Evolutionary conservation across 2,888 invertebrate genomes (phyloP).

Genomic region (Drosophila flavopinicola): DNA sequence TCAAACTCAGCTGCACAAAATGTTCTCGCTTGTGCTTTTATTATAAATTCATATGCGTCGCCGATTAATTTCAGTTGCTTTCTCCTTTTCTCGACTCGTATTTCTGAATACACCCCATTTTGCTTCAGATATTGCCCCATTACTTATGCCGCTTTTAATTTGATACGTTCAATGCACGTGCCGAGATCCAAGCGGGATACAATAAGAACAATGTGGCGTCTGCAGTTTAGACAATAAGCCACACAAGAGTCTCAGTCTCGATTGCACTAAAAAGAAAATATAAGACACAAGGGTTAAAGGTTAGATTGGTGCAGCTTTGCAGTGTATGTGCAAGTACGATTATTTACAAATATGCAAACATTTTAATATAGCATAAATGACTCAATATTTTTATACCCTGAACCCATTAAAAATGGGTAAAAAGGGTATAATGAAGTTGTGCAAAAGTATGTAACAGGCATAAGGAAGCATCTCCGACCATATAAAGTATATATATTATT

Average conservation of each 20-base stretch:
- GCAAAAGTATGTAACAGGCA: too few relatives aligned
- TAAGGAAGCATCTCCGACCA: too few relatives aligned
- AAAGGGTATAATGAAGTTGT: too few relatives aligned
- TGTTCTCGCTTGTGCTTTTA: conserved; percentile 55
- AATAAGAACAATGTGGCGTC: conserved; percentile 38
- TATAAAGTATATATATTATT: too few relatives aligned
- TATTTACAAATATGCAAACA: too few relatives aligned
- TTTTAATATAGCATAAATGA: too few relatives aligned
- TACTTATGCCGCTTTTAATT: conserved; percentile 76
- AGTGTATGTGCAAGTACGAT: neutral
- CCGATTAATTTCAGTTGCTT: conserved; percentile 72
- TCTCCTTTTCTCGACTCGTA: conserved; percentile 35
- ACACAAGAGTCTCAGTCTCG: conserved; percentile 18
- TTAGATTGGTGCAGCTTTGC: neutral
- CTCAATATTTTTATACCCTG: too few relatives aligned
- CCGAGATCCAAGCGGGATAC: conserved; percentile 25
- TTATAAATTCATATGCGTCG: conserved; percentile 74
- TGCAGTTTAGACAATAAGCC: conserved; percentile 28
- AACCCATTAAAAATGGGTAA: too few relatives aligned
- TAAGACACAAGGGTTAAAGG: neutral
- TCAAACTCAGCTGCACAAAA: conserved; percentile 74
- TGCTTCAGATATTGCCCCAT: conserved; percentile 48
- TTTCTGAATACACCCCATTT: conserved; percentile 2
- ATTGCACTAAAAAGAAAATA: conserved; percentile 7
- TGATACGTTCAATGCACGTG: conserved; percentile 66